Base-by-base conservation (phyloP, 2,888 invertebrate species). In the Clistopyga incitator region DNA sequence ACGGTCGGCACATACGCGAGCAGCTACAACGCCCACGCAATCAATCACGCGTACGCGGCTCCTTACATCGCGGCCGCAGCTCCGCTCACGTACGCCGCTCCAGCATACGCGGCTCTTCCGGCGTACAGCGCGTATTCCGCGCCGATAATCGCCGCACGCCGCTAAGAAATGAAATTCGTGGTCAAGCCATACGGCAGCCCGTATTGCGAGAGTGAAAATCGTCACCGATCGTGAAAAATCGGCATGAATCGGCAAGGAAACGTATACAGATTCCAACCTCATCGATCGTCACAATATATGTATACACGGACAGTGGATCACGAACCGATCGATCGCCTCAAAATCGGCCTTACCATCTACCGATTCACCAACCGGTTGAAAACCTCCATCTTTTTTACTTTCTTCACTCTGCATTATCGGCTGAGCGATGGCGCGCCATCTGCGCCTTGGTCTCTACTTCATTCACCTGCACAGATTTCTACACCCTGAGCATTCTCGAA, bases 31-130 rank as follows among this genome's bases (percentile, higher is more conserved):
- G 96, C 96, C 0, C 97, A 96, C 88, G 94, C 95, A 23, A 94
- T 97, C 78, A 96, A 97, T 93, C 97, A 97, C 88, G 97, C 97
- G 0, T 94, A 96, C 3, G 96, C 96, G 29, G 94, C 96, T 11
- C 97, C 97, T 0, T 94, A 84, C 78, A 90, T 90, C 15, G 89
- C 89, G 1, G 90, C 74, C 8, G 87, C 86, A 20, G 87, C 87
- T 1, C 87, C 89, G 4, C 87, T 90, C 20, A 86, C 89, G 4
- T 83, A 86, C 50, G 85, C 88, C 11, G 88, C 90, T 13, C 81
- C 88, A 29, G 85, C 86, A 4, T 84, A 86, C 74, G 70, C 87
- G 18, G 85, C 85, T 3, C 74, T 81, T 18, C 71, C 84, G 10
- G 85, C 45, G 18, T 84, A 86, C 75, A 81, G 84, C 34, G 81